Evolutionary conservation across 2,113 vertebrate species (phyloP).

Genomic region (Promerops cafer): DNA sequence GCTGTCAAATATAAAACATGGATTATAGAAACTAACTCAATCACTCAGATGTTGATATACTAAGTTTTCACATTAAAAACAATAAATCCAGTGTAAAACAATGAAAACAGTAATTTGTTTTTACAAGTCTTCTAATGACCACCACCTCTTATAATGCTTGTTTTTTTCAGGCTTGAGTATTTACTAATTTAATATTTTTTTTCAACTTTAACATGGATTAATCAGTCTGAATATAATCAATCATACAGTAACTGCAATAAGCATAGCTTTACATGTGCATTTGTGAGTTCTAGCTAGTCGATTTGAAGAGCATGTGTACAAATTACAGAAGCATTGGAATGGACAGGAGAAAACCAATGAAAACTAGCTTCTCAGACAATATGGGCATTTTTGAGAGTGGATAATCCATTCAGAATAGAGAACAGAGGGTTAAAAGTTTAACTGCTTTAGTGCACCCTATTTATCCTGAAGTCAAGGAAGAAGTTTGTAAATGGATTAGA

Average conservation of each 20-base stretch:
- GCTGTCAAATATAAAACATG: neutral
- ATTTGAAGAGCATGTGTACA: neutral
- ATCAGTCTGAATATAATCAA: conserved; percentile 9
- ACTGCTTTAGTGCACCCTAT: neutral
- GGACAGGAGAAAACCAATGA: neutral
- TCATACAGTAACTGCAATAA: neutral
- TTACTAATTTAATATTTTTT: neutral
- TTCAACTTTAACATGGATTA: neutral
- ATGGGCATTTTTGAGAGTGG: neutral
- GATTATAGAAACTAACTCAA: neutral
- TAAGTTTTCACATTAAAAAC: neutral
- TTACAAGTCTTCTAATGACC: neutral
- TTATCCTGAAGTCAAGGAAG: neutral
- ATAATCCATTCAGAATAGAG: neutral
- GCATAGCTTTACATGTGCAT: neutral
- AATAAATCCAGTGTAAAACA: neutral
- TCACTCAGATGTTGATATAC: neutral
- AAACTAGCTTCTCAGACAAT: neutral
- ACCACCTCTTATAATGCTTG: neutral
- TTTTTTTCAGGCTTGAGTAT: neutral
- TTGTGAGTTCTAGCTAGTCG: neutral
- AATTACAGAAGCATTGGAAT: neutral
- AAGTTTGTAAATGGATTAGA: neutral
- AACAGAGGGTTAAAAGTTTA: neutral
- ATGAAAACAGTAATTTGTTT: neutral